Evolutionary conservation across 2,888 invertebrate species (phyloP).

Genomic region (Noctua pronuba): DNA sequence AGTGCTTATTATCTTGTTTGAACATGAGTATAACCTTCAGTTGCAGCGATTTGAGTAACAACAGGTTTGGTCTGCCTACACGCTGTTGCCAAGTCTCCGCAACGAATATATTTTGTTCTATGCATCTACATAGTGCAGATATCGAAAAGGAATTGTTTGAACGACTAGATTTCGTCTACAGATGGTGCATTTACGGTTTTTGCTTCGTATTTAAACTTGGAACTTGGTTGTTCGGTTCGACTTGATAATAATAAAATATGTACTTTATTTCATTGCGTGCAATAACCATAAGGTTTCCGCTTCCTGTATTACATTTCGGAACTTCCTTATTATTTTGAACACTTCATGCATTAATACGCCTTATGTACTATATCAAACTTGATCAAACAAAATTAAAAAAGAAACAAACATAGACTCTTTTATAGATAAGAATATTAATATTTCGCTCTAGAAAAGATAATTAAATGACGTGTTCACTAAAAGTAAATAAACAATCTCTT

Average conservation of each 20-base stretch:
- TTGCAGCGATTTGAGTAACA: constrained; percentile 47
- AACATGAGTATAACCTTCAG: constrained; percentile 54
- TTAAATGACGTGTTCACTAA: neutral
- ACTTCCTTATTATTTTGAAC: constrained; percentile 42
- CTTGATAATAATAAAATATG: constrained; percentile 4
- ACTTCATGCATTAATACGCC: constrained; percentile 11
- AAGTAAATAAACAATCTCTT: constrained; percentile 24
- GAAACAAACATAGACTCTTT: neutral
- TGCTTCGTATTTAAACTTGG: neutral
- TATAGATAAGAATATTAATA: constrained; percentile 19
- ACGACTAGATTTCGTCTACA: neutral
- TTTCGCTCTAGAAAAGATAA: neutral
- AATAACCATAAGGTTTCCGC: constrained; percentile 39
- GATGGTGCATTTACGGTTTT: neutral
- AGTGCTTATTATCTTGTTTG: constrained; percentile 35
- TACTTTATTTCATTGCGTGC: constrained; percentile 29
- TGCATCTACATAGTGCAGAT: neutral
- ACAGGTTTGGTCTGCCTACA: constrained; percentile 50
- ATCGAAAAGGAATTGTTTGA: constrained; percentile 8
- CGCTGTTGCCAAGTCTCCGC: constrained; percentile 13
- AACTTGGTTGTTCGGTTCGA: neutral
- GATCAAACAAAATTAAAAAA: neutral
- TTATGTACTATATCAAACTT: neutral
- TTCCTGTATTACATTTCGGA: constrained; percentile 43
- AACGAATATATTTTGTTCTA: constrained; percentile 7